Conservation (phyloP, 2,797 vertebrate species). For the Amblyopsis hoosieri region DNA sequence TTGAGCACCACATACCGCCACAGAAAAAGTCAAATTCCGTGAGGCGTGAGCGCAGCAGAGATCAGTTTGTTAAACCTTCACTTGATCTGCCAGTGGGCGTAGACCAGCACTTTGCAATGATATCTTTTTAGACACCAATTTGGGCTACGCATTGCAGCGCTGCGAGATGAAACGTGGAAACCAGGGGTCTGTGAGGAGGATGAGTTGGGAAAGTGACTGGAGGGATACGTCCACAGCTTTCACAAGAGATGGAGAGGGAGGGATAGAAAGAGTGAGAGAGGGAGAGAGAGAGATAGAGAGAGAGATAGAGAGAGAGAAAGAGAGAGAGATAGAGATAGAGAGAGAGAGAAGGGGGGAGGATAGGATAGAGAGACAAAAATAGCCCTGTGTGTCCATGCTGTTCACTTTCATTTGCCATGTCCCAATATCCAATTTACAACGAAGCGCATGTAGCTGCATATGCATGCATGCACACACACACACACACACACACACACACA, state of each 20-base stretch:
- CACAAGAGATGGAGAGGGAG: slow-evolving; percentile 28
- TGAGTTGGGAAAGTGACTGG: slow-evolving; percentile 27
- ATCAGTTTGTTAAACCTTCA: slow-evolving; percentile 43
- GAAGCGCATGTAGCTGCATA: slow-evolving; percentile 13
- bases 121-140: slow-evolving; percentile 38
- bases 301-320: slow-evolving; percentile 59
- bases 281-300: slow-evolving; percentile 39
- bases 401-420: slow-evolving; percentile 73
- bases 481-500: slow-evolving; percentile 11
- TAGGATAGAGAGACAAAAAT: slow-evolving; percentile 66
- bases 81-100: slow-evolving; percentile 32
- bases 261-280: slow-evolving; percentile 36
- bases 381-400: slow-evolving; percentile 63
- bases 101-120: slow-evolving; percentile 43
- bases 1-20: background rate
- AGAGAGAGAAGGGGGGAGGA: slow-evolving; percentile 57
- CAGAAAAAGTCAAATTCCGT: background rate
- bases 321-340: slow-evolving; percentile 62
- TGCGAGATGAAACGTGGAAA: slow-evolving; percentile 38
- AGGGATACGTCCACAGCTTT: slow-evolving; percentile 25
- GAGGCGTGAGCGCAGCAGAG: slow-evolving; percentile 6
- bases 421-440: slow-evolving; percentile 72
- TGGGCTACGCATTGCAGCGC: slow-evolving; percentile 28
- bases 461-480: slow-evolving; percentile 14
- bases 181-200: slow-evolving; percentile 26